phyloP scores from a whole-genome alignment of 2,797 vertebrate genomes.

The Syndactyla subalaris region DNA sequence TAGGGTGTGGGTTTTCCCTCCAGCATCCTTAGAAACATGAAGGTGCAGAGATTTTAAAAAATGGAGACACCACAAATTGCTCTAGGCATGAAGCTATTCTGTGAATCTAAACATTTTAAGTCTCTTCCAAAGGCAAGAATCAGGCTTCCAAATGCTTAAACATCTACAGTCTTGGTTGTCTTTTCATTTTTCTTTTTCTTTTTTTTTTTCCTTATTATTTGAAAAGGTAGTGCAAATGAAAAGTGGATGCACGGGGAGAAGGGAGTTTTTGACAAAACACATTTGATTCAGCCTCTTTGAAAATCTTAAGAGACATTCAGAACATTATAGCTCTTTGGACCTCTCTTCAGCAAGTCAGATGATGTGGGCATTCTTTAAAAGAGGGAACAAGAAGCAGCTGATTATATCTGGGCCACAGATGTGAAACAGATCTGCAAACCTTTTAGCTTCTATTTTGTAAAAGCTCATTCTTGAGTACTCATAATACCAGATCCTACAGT shows the following conservation, averaged over 20 bases:
- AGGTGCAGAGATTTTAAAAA: neutral
- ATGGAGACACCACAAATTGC: neutral
- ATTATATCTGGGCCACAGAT: constrained; percentile 23
- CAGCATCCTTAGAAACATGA: neutral
- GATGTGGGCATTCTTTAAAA: neutral
- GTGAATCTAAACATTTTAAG: neutral
- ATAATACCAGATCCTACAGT: constrained; percentile 28
- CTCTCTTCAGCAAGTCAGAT: neutral
- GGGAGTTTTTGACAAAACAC: neutral
- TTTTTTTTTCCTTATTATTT: neutral
- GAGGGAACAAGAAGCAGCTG: neutral
- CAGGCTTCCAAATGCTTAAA: neutral
- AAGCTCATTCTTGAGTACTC: constrained; percentile 17
- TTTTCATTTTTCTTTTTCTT: neutral
- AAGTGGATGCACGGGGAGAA: neutral
- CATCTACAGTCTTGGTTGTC: neutral
- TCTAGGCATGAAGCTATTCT: neutral
- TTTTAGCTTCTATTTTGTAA: constrained; percentile 41
- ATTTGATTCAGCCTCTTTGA: neutral
- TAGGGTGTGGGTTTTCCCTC: neutral
- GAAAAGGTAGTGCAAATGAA: neutral
- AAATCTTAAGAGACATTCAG: neutral
- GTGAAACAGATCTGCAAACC: constrained; percentile 33
- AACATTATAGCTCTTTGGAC: neutral
- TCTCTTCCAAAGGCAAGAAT: neutral